A percentile compares a stretch with the other conserved stretches of the same genome.
phyloP scores from a whole-genome alignment of 2,113 vertebrate genomes.

The Xiphophorus hellerii region DNA sequence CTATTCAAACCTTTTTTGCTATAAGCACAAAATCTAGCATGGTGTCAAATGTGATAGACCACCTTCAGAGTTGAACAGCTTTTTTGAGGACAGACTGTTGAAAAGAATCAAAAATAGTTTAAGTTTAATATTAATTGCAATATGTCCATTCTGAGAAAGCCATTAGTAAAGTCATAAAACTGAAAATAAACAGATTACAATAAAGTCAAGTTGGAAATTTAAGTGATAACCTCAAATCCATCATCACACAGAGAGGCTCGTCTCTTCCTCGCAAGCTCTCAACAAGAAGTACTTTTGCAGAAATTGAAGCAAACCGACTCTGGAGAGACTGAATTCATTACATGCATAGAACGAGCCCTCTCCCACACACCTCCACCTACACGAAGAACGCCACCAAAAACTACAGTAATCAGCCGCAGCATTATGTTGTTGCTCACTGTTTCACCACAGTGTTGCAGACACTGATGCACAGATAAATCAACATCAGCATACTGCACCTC shows the following conservation, averaged over 20 bases:
- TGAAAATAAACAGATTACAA: neutral
- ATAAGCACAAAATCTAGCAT: neutral
- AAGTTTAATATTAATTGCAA: too few relatives aligned
- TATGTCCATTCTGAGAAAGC: neutral
- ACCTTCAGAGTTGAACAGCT: too few relatives aligned
- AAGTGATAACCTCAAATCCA: too few relatives aligned
- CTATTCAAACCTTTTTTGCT: neutral
- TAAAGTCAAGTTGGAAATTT: too few relatives aligned
- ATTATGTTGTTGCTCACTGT: conserved; percentile 51
- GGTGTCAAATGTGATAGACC: neutral
- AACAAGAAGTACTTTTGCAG: conserved; percentile 47
- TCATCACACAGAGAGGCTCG: neutral
- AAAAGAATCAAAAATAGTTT: neutral
- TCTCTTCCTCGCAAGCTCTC: conserved; percentile 49
- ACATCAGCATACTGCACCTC: conserved; percentile 45
- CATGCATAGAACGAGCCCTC: conserved; percentile 76
- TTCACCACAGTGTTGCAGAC: conserved; percentile 50
- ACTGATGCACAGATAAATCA: conserved; percentile 48
- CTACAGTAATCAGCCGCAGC: conserved; percentile 67
- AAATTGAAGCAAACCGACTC: conserved; percentile 58
- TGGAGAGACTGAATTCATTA: conserved; percentile 79
- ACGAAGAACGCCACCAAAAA: conserved; percentile 64
- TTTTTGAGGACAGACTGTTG: too few relatives aligned
- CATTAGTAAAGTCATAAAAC: neutral
- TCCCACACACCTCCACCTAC: conserved; percentile 83